Base-by-base conservation (phyloP, 2,113 vertebrate species). In the Propithecus coquereli region DNA sequence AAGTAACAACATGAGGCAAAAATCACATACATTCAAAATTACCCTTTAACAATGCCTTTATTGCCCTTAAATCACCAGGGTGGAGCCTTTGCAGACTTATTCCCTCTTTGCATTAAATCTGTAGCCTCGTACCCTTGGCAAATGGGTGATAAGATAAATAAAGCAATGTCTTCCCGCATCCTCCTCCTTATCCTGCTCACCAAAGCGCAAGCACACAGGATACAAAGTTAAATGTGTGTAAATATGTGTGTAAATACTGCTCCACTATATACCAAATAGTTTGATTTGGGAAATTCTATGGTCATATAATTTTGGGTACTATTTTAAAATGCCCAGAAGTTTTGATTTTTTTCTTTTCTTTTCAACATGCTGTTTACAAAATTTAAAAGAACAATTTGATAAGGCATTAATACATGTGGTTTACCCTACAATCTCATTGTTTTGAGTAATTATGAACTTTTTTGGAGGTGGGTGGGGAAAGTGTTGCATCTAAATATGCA, bases 21-120 rank as follows among this genome's bases (percentile, higher is more conserved):
- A 80, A 79, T 91, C 25, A 10, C 22, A n/a, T 88, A 11, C 43
- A 52, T 71, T 96, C 34, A 68, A 74, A 95, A 89, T 92, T 66
- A 82, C 34, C 17, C 40, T 96, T 17, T 34, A 91, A 54, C 66
- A 89, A 91, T 85, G 10, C 11, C 16, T 83, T 73, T 52, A 22
- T 27, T 50, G 45, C 18, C 17, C 54, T 43, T 95, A 32, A 25
- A 14, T 43, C 16, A 83, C 20, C 18, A 54, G 6, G 3, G 17
- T 45, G 57, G 13, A 2, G 12, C 11, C 30, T 7, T 54, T 30
- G 12, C 59, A 82, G 37, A 47, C 47, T 74, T 76, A 82, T 17
- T 47, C 14, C 4, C 30, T 86, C 2, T 86, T 63, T 70, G 17
- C 27, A 73, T 85, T 85, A 37, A 90, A 17, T 81, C 14, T 73